Conservation (phyloP, 2,888 invertebrate species). For the Caenorhabditis wallacei region DNA sequence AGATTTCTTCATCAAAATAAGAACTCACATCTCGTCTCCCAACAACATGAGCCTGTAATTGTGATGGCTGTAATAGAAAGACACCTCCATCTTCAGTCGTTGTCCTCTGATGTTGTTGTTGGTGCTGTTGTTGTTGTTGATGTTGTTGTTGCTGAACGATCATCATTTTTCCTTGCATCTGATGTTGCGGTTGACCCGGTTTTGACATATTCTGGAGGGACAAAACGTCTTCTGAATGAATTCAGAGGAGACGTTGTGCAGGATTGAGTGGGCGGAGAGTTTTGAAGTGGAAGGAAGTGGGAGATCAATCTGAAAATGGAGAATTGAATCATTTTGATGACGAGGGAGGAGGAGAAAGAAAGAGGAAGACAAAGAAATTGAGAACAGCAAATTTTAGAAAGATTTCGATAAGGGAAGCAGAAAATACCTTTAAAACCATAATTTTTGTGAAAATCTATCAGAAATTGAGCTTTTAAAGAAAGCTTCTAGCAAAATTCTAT, state of each 20-base stretch:
- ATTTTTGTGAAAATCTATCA: too few relatives aligned
- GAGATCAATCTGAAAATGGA: background rate
- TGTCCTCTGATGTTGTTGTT: slow-evolving; percentile 30
- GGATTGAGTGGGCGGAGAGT: background rate
- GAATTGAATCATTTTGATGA: background rate
- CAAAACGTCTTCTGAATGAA: background rate
- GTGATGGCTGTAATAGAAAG: slow-evolving; percentile 66
- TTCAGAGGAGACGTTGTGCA: background rate
- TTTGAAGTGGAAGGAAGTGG: background rate
- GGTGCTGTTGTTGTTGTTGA: slow-evolving; percentile 9
- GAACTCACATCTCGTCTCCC: background rate
- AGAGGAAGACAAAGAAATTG: too few relatives aligned
- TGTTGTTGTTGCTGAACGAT: slow-evolving; percentile 8
- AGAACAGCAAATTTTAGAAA: too few relatives aligned
- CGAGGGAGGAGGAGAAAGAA: too few relatives aligned
- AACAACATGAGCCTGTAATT: slow-evolving; percentile 13
- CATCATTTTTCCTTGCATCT: background rate
- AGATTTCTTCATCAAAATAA: too few relatives aligned
- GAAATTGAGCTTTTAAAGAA: too few relatives aligned
- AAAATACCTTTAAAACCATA: too few relatives aligned
- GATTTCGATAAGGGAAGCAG: too few relatives aligned
- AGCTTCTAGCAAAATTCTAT: too few relatives aligned
- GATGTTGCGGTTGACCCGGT: slow-evolving; percentile 19
- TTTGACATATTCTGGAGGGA: slow-evolving; percentile 35
- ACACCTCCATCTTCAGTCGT: slow-evolving; percentile 60